Base-by-base conservation (phyloP, 2,888 invertebrate genomes). In the Apomyelois bistriatella region DNA sequence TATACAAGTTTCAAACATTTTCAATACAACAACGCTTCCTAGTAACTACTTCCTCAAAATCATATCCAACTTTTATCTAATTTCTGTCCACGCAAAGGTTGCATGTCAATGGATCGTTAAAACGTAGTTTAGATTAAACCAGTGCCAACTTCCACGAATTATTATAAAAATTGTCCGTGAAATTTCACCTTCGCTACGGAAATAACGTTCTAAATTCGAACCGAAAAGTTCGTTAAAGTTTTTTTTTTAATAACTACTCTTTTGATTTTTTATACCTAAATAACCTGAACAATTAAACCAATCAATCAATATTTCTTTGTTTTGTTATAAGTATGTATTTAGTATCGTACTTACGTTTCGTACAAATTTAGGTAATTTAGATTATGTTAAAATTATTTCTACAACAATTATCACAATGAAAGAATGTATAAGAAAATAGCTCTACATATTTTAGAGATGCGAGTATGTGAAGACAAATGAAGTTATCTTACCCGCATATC, bases 161-260 rank as follows among this genome's bases (percentile, higher is more conserved):
- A 84, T 60, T 79, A 78, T 76, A 85, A 87, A 87, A 88, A 89
- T 86, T 85, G 84, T 70, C 88, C 88, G 80, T 90, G 87, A 89
- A 90, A 90, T 88, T 85, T 84, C 70, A 64, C 76, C 78, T 86
- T 82, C 70, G 79, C 68, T 74, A 74, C 77, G 78, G 78, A 64
- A 72, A 72, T 74, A 70, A 72, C 68, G 68, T 75, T 72, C 65
- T 61, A 65, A 68, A 68, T 67, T 66, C 57, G 65, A 66, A 65
- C 61, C 60, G 51, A 62, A 64, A 68, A 65, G 65, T 68, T 71
- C 74, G 74, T 79, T 82, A 74, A 60, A 59, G 58, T 59, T 68
- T 72, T 75, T 72, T 71, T 28, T 28, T 28, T 28, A 3, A 32
- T 66, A 46, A n/a, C 4, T 61, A 43, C 53, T 61, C 10, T 22